phyloP scores from a whole-genome alignment of 2,113 vertebrate species.

The Oncorhynchus gorbuscha region DNA sequence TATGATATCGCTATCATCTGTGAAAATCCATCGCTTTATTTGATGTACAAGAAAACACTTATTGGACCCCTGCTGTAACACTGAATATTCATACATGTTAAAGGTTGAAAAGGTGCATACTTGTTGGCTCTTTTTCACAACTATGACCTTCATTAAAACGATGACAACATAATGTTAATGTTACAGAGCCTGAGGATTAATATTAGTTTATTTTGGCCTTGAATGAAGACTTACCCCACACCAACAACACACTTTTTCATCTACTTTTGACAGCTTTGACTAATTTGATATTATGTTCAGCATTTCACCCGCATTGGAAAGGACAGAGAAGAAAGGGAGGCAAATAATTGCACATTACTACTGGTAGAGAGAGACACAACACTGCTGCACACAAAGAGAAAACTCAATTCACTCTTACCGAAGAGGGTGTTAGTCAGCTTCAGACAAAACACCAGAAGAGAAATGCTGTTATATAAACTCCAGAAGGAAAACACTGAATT shows the following conservation, averaged over 20 bases:
- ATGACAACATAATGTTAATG: not conserved
- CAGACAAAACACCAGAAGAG: slow-evolving; percentile 34
- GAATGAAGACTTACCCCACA: too few species aligned
- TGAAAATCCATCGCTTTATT: slow-evolving; percentile 18
- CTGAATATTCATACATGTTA: slow-evolving; percentile 59
- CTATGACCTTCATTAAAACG: not conserved
- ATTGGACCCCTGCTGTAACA: slow-evolving; percentile 21
- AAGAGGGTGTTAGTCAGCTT: slow-evolving; percentile 41
- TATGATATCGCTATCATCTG: too few species aligned
- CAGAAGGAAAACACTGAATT: slow-evolving; percentile 54
- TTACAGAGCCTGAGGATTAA: too few species aligned
- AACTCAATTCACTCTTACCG: not conserved
- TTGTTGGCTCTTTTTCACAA: not conserved
- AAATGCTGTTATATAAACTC: slow-evolving; percentile 54
- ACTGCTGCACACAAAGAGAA: not conserved
- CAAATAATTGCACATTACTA: not conserved
- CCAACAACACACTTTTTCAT: too few species aligned
- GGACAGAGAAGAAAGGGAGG: not conserved
- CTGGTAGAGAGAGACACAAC: too few species aligned
- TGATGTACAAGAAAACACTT: not conserved
- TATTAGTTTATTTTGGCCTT: not conserved
- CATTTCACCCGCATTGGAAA: not conserved
- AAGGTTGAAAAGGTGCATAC: not conserved
- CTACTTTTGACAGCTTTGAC: not conserved
- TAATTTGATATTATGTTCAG: not conserved